Conservation (phyloP, 2,797 vertebrate genomes). For the Oreochromis grahami region DNA sequence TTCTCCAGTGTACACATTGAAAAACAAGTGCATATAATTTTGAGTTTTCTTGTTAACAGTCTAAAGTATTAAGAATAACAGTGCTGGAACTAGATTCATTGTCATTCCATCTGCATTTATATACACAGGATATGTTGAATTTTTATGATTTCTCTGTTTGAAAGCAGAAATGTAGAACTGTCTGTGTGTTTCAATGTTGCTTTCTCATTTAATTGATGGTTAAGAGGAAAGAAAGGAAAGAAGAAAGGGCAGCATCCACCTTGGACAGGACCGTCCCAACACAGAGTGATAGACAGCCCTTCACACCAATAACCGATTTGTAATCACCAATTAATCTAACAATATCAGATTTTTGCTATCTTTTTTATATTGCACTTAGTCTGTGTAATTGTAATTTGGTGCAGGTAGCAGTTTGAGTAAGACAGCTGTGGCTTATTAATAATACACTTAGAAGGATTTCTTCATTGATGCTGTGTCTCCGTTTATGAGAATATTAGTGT, state of each 20-base stretch:
- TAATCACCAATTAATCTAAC: not conserved
- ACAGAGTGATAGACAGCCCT: not conserved
- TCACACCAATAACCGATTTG: not conserved
- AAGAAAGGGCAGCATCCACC: not conserved
- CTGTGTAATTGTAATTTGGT: not conserved
- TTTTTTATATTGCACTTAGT: not conserved
- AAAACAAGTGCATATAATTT: not conserved
- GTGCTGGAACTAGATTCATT: not conserved
- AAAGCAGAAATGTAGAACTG: conserved; percentile 4
- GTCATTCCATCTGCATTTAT: not conserved
- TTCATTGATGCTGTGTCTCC: not conserved
- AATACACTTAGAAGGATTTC: not conserved
- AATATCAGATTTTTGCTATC: not conserved
- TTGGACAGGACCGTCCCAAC: not conserved
- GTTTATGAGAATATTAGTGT: not conserved
- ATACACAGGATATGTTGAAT: rapidly evolving
- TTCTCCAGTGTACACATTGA: not conserved
- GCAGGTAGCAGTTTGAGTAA: not conserved
- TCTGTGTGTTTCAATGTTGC: not conserved
- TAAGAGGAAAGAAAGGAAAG: no score
- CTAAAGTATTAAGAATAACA: not conserved
- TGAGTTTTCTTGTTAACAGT: not conserved
- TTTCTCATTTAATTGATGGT: not conserved
- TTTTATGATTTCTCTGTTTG: not conserved
- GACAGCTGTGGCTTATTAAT: not conserved